Evolutionary conservation across 1,140 invertebrate species (phyloP), one percentile per base, ranked within the genome.

Genomic region (Bicyclus anynana): DNA sequence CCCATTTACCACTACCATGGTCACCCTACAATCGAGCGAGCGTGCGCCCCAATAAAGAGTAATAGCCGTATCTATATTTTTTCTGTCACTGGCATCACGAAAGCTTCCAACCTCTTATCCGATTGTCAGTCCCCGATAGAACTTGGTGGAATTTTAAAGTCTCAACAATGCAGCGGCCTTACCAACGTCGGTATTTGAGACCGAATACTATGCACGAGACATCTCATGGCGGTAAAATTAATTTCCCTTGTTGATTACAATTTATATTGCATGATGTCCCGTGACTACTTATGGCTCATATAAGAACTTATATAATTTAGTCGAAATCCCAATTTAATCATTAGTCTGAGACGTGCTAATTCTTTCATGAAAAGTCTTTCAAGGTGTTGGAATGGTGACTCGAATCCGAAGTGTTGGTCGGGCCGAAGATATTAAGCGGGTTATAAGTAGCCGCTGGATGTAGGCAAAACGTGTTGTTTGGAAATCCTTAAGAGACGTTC

Each of bases 51-150:
- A 79, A 77, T 79, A 81, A 77, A 76, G 18, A 69, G 72, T 83
- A 78, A 77, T 74, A 69, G 69, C 67, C 59, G 62, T 56, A 77
- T 80, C 80, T 72, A 83, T 82, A 80, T 87, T 87, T 84, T 76
- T 87, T 84, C 77, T 74, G 74, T 74, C 57, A 49, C 53, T 51
- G 64, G 67, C 49, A 74, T 72, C 84, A 84, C 84, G 80, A 77
- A 84, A 61, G 63, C 66, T 18, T 62, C 52, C 46, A 29, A 33
- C 23, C 17, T 38, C 13, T 42, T 53, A 56, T 54, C 38, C 37
- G 37, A 50, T 59, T 59, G 56, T 63, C 69, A 81, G 72, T 73
- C 44, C 48, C 52, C 29, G 29, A 33, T 12, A 12, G 29, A 33
- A 33, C 29, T 33, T 12, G n/a, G 29, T 33, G 29, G 29, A 33